Percentiles rank a stretch among this genome's conserved stretches.
phyloP scores from a whole-genome alignment of 2,888 invertebrate genomes.

The Plemyria rubiginata region DNA sequence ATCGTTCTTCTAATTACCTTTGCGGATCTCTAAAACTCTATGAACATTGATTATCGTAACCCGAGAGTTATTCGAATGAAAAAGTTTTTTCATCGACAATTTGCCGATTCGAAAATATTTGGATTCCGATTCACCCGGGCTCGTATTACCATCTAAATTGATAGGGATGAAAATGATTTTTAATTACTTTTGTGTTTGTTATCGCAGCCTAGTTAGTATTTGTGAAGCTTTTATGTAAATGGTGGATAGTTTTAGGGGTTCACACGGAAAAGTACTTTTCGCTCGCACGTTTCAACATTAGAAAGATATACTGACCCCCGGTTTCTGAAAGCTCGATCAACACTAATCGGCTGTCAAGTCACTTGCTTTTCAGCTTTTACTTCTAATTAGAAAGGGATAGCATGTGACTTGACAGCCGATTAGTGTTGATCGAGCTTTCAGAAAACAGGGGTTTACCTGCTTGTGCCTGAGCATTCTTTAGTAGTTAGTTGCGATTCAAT shows the following conservation, averaged over 20 bases:
- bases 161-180: conserved; percentile 40
- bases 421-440: no score
- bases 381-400: no score
- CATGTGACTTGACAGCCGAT: no score
- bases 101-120: conserved; percentile 39
- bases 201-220: conserved; percentile 24
- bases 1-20: conserved; percentile 13
- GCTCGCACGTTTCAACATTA: no score
- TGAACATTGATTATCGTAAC: conserved; percentile 42
- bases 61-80: conserved; percentile 37
- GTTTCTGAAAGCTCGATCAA: no score
- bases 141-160: conserved; percentile 42
- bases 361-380: no score
- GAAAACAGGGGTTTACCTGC: no score
- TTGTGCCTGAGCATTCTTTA: no score
- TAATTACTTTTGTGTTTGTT: conserved; percentile 42
- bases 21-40: conserved; percentile 32
- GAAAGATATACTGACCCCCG: no score
- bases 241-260: conserved; percentile 64
- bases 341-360: no score
- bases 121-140: conserved; percentile 36
- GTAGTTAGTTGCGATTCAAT: no score
- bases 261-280: no score
- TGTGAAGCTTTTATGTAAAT: conserved; percentile 8
- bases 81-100: conserved; percentile 42